Conservation (phyloP, 2,888 invertebrate species). For the Congeria kusceri region DNA sequence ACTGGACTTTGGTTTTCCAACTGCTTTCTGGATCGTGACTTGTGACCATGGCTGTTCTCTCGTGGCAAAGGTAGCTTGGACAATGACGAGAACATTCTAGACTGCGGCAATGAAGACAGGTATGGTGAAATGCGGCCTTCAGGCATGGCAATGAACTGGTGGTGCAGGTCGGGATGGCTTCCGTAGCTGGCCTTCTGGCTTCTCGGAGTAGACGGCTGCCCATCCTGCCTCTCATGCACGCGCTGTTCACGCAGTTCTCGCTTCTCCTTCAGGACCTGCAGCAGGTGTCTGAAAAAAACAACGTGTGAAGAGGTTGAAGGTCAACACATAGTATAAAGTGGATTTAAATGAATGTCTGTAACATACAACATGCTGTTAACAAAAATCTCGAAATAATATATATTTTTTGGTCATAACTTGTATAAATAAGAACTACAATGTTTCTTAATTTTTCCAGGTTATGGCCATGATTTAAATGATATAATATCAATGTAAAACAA, state of each 20-base stretch:
- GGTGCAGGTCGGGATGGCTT: slow-evolving; percentile 76
- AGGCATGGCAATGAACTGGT: slow-evolving; percentile 46
- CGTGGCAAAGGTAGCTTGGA: slow-evolving; percentile 65
- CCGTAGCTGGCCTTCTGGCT: slow-evolving; percentile 62
- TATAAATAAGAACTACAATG: too few relatives aligned
- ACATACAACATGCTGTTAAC: too few relatives aligned
- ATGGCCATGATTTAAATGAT: too few relatives aligned
- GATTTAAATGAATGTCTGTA: too few relatives aligned
- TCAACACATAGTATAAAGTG: too few relatives aligned
- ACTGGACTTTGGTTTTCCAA: slow-evolving; percentile 59
- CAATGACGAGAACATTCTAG: slow-evolving; percentile 68
- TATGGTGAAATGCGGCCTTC: slow-evolving; percentile 58
- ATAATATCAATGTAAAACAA: too few relatives aligned
- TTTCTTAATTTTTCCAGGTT: too few relatives aligned
- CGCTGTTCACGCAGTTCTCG: slow-evolving; percentile 56
- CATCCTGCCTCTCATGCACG: slow-evolving; percentile 35
- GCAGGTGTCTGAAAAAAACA: slow-evolving; percentile 61
- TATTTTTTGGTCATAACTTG: too few relatives aligned
- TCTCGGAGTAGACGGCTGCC: slow-evolving; percentile 39
- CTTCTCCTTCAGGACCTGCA: slow-evolving; percentile 70
- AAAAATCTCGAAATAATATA: too few relatives aligned
- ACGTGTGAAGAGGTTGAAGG: neutral
- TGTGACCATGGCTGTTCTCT: slow-evolving; percentile 44
- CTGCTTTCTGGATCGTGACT: slow-evolving; percentile 43
- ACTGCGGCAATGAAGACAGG: slow-evolving; percentile 61